Evolutionary conservation across 2,797 vertebrate species (phyloP).

Genomic region (Macrochelys suwanniensis): DNA sequence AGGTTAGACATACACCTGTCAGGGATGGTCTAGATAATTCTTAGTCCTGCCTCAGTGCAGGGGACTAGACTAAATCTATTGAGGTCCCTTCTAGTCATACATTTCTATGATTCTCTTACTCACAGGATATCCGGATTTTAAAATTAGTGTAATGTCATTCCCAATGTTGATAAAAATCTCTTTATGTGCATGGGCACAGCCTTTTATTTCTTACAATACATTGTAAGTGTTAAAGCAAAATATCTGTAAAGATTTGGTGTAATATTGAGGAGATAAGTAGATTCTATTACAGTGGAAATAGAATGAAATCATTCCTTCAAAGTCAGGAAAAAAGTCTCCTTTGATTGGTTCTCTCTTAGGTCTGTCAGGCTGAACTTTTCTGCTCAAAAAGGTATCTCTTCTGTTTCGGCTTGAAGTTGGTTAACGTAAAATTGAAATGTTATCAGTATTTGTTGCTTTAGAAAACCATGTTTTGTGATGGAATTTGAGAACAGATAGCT

Average conservation of each 20-base stretch:
- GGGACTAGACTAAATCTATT: not conserved
- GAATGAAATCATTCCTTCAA: not conserved
- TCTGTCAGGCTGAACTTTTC: not conserved
- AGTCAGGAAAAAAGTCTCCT: not conserved
- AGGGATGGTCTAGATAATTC: not conserved
- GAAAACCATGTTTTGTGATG: not conserved
- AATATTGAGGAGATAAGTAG: not conserved
- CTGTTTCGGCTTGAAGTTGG: slow-evolving; percentile 40
- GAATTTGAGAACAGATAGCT: slow-evolving; percentile 31
- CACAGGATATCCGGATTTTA: not conserved
- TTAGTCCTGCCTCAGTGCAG: not conserved
- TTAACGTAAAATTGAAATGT: slow-evolving; percentile 58
- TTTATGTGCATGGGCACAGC: not conserved
- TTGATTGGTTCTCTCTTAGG: not conserved
- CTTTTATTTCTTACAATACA: not conserved
- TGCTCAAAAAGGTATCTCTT: slow-evolving; percentile 20
- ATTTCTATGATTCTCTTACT: not conserved
- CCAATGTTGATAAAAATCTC: accelerated
- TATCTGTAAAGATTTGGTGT: accelerated
- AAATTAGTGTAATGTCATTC: not conserved
- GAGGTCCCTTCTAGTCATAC: not conserved
- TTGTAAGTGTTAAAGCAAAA: not conserved
- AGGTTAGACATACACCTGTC: not conserved
- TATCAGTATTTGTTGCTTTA: slow-evolving; percentile 26
- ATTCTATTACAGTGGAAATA: not conserved